phyloP scores from a whole-genome alignment of 2,888 invertebrate species.

The Caenorhabditis doughertyi region DNA sequence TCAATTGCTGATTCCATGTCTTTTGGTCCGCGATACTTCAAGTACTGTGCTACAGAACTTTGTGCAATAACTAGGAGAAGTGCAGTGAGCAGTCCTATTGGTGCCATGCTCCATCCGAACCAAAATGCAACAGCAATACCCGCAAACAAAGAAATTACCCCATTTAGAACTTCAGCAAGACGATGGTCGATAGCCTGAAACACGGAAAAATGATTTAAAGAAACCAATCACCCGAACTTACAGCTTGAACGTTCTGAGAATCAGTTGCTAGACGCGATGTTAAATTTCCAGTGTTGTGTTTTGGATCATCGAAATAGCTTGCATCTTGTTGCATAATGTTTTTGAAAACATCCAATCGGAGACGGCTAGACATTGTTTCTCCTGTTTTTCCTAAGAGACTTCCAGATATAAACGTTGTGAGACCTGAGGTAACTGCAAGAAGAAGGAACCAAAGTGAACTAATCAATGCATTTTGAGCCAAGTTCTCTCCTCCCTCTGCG shows the following conservation, averaged over 20 bases:
- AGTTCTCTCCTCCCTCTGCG: conserved; percentile 48
- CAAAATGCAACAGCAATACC: conserved; percentile 77
- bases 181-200: conserved; percentile 77
- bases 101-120: conserved; percentile 79
- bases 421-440: conserved; percentile 65
- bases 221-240: too few species aligned
- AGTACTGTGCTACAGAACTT: conserved; percentile 70
- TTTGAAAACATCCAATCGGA: conserved; percentile 82
- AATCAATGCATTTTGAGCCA: conserved; percentile 39
- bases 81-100: conserved; percentile 75
- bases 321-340: conserved; percentile 83
- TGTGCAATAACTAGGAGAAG: conserved; percentile 60
- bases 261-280: conserved; percentile 83
- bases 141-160: conserved; percentile 70
- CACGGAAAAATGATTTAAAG: not conserved
- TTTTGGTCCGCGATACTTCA: conserved; percentile 72
- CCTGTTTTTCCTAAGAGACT: conserved; percentile 73
- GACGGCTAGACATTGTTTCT: conserved; percentile 70
- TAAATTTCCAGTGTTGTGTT: conserved; percentile 83
- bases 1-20: conserved; percentile 75
- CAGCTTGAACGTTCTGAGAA: conserved; percentile 84
- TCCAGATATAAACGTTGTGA: conserved; percentile 72
- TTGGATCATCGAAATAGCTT: conserved; percentile 84
- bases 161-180: conserved; percentile 75
- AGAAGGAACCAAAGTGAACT: conserved; percentile 67